Percentiles rank a stretch among this genome's conserved stretches.
These are phyloP conservation scores for Catocala nupta DNA, from an alignment of 2,888 invertebrate species.

Conservation along the genomic window DNA sequence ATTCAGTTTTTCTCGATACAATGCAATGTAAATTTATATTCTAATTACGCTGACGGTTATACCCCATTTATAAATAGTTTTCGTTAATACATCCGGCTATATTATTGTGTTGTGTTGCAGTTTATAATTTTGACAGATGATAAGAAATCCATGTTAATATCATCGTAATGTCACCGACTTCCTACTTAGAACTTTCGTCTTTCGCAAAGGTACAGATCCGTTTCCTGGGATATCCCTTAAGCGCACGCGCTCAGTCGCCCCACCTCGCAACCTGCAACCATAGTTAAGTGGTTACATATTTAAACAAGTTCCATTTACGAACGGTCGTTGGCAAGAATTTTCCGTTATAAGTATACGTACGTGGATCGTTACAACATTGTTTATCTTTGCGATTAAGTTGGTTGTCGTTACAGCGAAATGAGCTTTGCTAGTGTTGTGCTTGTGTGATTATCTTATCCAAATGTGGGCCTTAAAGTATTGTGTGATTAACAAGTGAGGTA, in stretches of 20 bases:
- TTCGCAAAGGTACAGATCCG: slow-evolving; percentile 72
- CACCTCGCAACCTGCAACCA: slow-evolving; percentile 62
- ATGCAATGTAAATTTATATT: slow-evolving; percentile 12
- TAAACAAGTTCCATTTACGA: slow-evolving; percentile 77
- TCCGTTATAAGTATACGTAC: slow-evolving; percentile 45
- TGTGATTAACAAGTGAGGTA: slow-evolving; percentile 47
- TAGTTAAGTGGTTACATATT: slow-evolving; percentile 76
- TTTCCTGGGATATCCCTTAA: slow-evolving; percentile 79
- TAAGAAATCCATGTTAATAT: slow-evolving; percentile 56
- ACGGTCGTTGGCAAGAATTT: slow-evolving; percentile 74
- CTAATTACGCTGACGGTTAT: slow-evolving; percentile 5
- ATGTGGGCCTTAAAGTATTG: slow-evolving; percentile 30
- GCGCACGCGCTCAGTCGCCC: slow-evolving; percentile 64
- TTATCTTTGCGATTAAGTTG: slow-evolving; percentile 31
- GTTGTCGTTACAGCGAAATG: slow-evolving; percentile 27
- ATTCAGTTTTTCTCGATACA: slow-evolving; percentile 11
- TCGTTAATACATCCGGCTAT: background rate
- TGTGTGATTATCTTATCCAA: slow-evolving; percentile 23
- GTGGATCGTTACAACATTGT: slow-evolving; percentile 33
- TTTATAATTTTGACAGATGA: slow-evolving; percentile 2
- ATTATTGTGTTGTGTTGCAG: background rate
- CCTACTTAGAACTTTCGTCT: slow-evolving; percentile 82
- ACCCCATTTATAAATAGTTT: background rate
- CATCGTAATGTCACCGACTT: slow-evolving; percentile 60
- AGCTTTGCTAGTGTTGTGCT: slow-evolving; percentile 42